Base-by-base conservation (phyloP, 2,113 vertebrate species). In the Antechinus flavipes region DNA sequence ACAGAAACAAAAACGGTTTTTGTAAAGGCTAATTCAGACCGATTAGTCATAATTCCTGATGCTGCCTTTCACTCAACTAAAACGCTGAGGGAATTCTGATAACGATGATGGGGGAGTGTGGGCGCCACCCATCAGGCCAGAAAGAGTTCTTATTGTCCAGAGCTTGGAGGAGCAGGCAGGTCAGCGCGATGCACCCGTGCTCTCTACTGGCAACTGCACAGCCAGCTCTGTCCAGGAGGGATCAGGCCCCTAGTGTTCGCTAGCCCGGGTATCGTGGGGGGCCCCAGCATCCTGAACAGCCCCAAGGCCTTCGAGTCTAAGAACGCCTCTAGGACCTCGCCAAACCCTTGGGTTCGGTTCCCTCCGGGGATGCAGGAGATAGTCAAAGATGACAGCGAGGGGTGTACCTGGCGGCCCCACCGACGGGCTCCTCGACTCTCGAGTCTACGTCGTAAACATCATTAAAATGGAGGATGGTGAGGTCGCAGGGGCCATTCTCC, bases 381-480 rank as follows among this genome's bases (percentile, higher is more conserved):
- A 5, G 30, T 11, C 19, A 3, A 49, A 12, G 7, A 84, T 84
- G 53, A 53, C 49, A 54, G 89, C 8, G 22, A 50, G 50, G 58
- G 58, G 94, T 52, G n/a, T 96, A 97, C 96, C 95, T 97, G 26
- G 96, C 26, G 7, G 96, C 93, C 8, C 96, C 97, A 46, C 96
- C 96, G 11, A 96, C 93, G 0, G 92, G 96, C 54, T 97, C 97
- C 54, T 95, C 90, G 0, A 50, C 46, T 49, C 91, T 92, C 9
- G 92, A 58, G 50, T 97, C 95, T 92, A 97, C 91, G 1, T 97
- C 55, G 3, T 97, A 98, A 54, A 97, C 94, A 58, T 97, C 93
- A 6, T 89, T 97, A 92, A 98, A 98, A 91, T 95, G 96, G 54
- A 98, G 96, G 56, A 98, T 95, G 14, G 96, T 96, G 42, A 97